Conservation (phyloP, 2,888 invertebrate genomes). For the Tineola bisselliella region DNA sequence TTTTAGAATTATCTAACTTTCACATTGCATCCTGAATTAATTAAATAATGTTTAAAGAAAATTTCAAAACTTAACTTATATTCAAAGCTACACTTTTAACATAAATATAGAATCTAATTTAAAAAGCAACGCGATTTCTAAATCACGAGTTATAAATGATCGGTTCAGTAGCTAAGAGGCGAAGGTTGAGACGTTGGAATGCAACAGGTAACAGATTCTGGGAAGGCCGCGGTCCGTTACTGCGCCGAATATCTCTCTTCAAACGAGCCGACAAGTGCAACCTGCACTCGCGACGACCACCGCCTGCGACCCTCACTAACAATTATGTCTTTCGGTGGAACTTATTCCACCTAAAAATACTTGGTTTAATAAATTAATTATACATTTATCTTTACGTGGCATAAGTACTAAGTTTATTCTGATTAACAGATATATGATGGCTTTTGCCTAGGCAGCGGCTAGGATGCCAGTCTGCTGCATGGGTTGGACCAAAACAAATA, state of each 20-base stretch:
- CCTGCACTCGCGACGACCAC: constrained; percentile 57
- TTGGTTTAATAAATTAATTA: too few species aligned
- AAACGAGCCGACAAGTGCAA: constrained; percentile 65
- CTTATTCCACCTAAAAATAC: too few species aligned
- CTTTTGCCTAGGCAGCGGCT: too few species aligned
- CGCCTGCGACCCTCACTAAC: constrained; percentile 24
- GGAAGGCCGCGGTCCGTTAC: constrained; percentile 67
- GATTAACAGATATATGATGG: too few species aligned
- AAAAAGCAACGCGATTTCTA: neutral
- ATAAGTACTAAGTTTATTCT: too few species aligned
- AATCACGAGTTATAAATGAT: neutral
- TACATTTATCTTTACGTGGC: too few species aligned
- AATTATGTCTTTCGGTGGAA: neutral
- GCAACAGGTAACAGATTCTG: constrained; percentile 68
- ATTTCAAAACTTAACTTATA: too few species aligned
- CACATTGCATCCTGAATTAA: too few species aligned
- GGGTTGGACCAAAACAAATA: too few species aligned
- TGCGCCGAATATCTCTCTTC: constrained; percentile 66
- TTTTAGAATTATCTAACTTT: too few species aligned
- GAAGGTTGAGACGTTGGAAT: constrained; percentile 44
- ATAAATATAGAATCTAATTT: neutral
- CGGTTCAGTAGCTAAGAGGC: constrained; percentile 1
- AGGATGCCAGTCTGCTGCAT: too few species aligned
- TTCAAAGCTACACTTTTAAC: neutral
- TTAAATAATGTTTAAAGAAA: too few species aligned